Evolutionary conservation across 1,140 invertebrate genomes (phyloP), one percentile per base, ranked within the genome.

Genomic region (Wiebesia pumilae): DNA sequence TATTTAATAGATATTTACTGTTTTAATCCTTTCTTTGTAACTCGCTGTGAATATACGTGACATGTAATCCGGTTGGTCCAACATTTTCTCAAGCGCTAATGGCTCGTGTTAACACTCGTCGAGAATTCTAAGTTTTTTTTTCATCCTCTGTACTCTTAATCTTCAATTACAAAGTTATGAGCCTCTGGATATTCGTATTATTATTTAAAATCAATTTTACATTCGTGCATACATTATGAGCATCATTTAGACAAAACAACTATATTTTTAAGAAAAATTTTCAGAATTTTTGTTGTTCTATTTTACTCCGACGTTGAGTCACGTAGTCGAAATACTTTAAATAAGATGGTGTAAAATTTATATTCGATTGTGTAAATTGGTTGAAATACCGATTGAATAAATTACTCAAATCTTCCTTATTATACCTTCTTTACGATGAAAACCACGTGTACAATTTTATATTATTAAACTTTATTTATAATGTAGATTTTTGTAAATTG

Each of bases 51-150:
- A 75, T 75, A n/a, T 75, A 75, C 3, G 21, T 2, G 27, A 35
- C 47, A 54, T 62, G 35, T 78, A 84, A 84, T 78, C 73, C 51
- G 69, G 47, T 83, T 83, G 30, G n/a, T 35, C 47, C 2, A 38
- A 38, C 30, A 47, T 54, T 71, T 83, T 51, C 35, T 54, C 30
- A 6, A 6, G 24, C n/a, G 58, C 40, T 84, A 84, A 84, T 84
- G 83, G 71, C 27, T 27, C 51, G 35, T 75, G 81, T 83, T 83
- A 83, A 83, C 81, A 30, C 71, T 51, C 51, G 24, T 21, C 21
- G 40, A 54, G 43, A 21, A 35, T 47, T 33, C 65, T 1, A 16
- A 21, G 21, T 38, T 54, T 84, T 84, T 62, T 38, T 30, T 54
- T 12, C 16, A 21, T 30, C 16, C 38, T n/a, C 24, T 16, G 47